Percentiles rank a stretch among this genome's conserved stretches.
These are phyloP conservation scores for Portunus trituberculatus DNA, from an alignment of 1,140 invertebrate species.

Conservation along the genomic window DNA sequence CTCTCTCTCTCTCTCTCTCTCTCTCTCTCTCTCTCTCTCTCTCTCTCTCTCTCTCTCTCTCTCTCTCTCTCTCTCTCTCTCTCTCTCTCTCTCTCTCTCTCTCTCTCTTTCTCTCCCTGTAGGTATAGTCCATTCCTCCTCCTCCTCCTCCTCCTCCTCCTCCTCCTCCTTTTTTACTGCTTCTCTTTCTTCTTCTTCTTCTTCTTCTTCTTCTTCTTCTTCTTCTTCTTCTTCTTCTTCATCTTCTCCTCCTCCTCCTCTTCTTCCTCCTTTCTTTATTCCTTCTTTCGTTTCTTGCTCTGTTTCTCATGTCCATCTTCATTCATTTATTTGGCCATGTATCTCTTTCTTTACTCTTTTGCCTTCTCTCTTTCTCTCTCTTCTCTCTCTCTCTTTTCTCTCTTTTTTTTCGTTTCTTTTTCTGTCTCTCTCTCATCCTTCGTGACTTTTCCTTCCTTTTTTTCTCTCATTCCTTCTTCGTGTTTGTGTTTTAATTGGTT, in stretches of 20 bases:
- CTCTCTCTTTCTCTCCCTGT: no score
- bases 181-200: background rate
- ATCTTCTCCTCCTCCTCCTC: no score
- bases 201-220: background rate
- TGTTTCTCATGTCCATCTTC: constrained; percentile 5
- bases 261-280: background rate
- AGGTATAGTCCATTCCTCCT: no score
- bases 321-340: background rate
- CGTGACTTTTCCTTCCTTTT: no score
- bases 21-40: no score
- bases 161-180: background rate
- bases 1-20: no score
- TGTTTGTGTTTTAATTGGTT: no score
- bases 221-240: no score
- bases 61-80: constrained; percentile 3
- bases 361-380: background rate
- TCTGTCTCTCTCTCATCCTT: background rate
- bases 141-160: no score
- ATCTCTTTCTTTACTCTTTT: background rate
- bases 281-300: background rate
- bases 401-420: background rate
- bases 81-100: background rate
- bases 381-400: background rate
- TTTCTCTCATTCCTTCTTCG: no score
- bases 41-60: no score